Base-by-base conservation (phyloP, 2,888 invertebrate genomes). In the Lagria hirta region DNA sequence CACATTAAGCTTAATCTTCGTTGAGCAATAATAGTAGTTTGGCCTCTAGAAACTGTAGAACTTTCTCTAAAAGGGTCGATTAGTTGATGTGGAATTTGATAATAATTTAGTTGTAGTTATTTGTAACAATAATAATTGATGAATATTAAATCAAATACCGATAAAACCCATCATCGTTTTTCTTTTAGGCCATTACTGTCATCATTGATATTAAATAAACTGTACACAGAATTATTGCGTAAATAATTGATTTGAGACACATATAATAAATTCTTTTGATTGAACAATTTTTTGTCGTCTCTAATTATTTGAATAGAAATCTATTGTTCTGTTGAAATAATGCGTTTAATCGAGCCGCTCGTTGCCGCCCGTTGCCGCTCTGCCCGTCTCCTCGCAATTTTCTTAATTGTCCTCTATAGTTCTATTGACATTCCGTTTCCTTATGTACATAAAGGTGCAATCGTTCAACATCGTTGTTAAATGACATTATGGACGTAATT, bases 301-400 rank as follows among this genome's bases (percentile, higher is more conserved):
- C 28, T 10, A 14, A 29, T 36, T 36, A 27, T 36, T 36, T 36
- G 36, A 27, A 36, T 27, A 36, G 36, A 15, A 18, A 8, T 30
- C 30, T 37, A 37, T 37, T 37, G 37, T 37, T 37, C 21, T 37
- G 21, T 21, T 20, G 37, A 37, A 40, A 30, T 40, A 40, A 40
- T 16, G 40, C 40, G 22, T 30, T 40, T 40, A 32, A 32, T 30
- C 40, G 40, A 30, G 29, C 38, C 30, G 16, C 17, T 14, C 38
- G 15, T 38, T n/a, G n/a, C n/a, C n/a, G n/a, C n/a, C n/a, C n/a
- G n/a, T n/a, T n/a, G n/a, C n/a, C n/a, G n/a, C n/a, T n/a, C n/a
- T n/a, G n/a, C n/a, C n/a, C n/a, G n/a, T n/a, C n/a, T n/a, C n/a
- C 38, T 40, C 23, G 40, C 32, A 40, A 40, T 40, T 40, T 40